phyloP scores from a whole-genome alignment of 2,888 invertebrate species.

The Gastrophysa polygoni region DNA sequence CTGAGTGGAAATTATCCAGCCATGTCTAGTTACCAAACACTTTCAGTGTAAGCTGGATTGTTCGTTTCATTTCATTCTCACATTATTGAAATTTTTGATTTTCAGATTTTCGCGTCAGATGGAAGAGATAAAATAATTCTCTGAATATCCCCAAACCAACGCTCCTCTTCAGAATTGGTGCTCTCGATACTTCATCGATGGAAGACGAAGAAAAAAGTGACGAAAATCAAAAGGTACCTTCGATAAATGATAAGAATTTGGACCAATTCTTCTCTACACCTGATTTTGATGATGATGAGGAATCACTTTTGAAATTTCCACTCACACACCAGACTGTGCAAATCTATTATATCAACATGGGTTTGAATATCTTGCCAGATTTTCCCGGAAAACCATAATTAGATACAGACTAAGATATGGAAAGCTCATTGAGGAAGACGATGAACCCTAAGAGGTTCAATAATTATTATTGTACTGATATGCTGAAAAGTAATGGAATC shows the following conservation, averaged over 20 bases:
- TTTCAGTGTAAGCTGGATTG: slow-evolving; percentile 33
- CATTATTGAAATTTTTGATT: too few species aligned
- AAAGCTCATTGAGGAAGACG: slow-evolving; percentile 30
- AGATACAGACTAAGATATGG: slow-evolving; percentile 31
- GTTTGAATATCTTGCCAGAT: slow-evolving; percentile 43
- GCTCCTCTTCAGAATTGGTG: slow-evolving; percentile 3
- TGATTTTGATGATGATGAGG: neutral
- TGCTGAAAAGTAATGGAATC: too few species aligned
- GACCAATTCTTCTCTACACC: neutral
- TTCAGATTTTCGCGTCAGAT: slow-evolving; percentile 35
- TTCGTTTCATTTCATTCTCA: too few species aligned
- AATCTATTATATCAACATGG: slow-evolving; percentile 39
- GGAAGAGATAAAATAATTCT: slow-evolving; percentile 32
- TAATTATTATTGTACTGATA: too few species aligned
- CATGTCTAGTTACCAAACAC: slow-evolving; percentile 38
- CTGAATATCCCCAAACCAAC: slow-evolving; percentile 20
- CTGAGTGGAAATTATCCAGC: slow-evolving; percentile 10
- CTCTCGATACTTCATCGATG: slow-evolving; percentile 1
- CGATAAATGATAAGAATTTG: neutral
- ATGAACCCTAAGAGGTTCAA: slow-evolving; percentile 41
- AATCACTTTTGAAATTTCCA: slow-evolving; percentile 5
- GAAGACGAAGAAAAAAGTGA: slow-evolving; percentile 23
- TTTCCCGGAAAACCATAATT: slow-evolving; percentile 44
- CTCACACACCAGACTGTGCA: slow-evolving; percentile 33
- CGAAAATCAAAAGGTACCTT: slow-evolving; percentile 9